Base-by-base conservation (phyloP, 2,113 vertebrate species). In the Pseudopipra pipra region DNA sequence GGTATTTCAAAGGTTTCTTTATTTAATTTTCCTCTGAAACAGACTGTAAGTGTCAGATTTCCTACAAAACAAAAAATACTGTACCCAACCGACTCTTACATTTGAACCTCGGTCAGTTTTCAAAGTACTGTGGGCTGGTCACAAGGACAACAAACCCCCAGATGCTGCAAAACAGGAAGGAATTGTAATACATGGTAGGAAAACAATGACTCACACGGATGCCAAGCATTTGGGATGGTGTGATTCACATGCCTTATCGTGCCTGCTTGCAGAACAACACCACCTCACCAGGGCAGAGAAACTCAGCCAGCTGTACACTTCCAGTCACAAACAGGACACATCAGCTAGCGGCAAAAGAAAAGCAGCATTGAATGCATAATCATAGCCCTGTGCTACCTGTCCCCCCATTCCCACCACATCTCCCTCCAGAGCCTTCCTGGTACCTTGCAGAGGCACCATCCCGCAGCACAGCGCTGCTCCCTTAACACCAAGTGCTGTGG, bases 131-230 rank as follows among this genome's bases (percentile, higher is more conserved):
- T 51, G 75, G 87, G 66, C 54, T 85, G 74, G 55, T 95, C 76
- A 78, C 86, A 89, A 78, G 80, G 66, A 82, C 78, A 92, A 72
- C 43, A 87, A 78, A 35, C 47, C 58, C 41, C 23, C 58, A 74
- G 70, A 94, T 51, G 58, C 49, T 91, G 79, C 83, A 89, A 93
- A 96, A 94, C 94, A 97, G 96, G 96, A 97, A 97, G 86, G 92
- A 93, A 96, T 62, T 93, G 80, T 93, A 94, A 83, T 88, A 58
- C 37, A 6, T 78, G 85, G 80, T 75, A 95, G 84, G 66, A 91
- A 81, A 94, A 87, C 91, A 92, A 63, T 97, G 96, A 97, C n/a
- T 97, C 90, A 93, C 1, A 5, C 71, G 55, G 94, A 94, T 96
- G 95, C 84, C 80, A 85, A 16, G 31, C 41, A 0, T 61, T 87